Percentiles rank a stretch among this genome's conserved stretches.
Conservation (phyloP, 2,888 invertebrate genomes). For the Odontothrips loti region DNA sequence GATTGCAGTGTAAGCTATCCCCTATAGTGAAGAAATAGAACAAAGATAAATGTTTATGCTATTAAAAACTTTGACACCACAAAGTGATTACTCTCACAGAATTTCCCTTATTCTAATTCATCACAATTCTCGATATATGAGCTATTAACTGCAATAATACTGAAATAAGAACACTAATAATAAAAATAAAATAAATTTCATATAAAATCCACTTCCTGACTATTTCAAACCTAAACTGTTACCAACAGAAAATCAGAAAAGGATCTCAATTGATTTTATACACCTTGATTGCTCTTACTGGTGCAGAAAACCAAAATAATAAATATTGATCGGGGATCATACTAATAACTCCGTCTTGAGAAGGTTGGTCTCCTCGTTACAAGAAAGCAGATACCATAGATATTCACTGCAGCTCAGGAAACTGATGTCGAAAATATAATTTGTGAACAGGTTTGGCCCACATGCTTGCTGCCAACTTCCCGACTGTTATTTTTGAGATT, state of each 20-base stretch:
- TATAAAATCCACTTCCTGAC: neutral
- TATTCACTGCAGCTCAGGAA: neutral
- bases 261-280: too few species aligned
- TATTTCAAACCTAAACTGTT: too few species aligned
- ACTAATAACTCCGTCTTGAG: too few species aligned
- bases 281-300: too few species aligned
- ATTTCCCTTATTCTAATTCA: neutral
- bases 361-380: too few species aligned
- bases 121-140: neutral
- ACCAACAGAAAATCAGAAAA: too few species aligned
- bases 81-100: neutral
- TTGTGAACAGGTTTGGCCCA: neutral
- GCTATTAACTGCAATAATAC: neutral
- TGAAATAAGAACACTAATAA: slow-evolving; percentile 1
- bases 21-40: too few species aligned
- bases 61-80: neutral
- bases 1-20: too few species aligned
- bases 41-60: too few species aligned
- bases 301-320: too few species aligned
- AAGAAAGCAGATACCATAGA: too few species aligned
- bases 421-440: slow-evolving; percentile 10
- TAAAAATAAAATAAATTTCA: neutral
- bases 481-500: neutral
- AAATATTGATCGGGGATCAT: too few species aligned
- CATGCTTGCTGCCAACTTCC: neutral